Evolutionary conservation across 2,888 invertebrate species (phyloP).

Genomic region (Magallana nippona): DNA sequence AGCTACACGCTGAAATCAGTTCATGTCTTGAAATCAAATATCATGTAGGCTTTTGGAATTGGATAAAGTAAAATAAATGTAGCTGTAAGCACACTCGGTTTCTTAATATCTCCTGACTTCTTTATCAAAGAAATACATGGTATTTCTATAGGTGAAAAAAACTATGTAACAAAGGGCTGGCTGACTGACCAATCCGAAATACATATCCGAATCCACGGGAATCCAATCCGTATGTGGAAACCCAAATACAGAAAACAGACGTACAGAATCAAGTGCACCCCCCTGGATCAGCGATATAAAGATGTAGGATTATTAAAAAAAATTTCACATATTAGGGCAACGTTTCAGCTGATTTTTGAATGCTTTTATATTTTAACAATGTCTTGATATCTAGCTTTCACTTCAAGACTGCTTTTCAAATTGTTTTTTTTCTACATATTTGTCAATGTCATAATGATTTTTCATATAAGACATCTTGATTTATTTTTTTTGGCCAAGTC

Average conservation of each 20-base stretch:
- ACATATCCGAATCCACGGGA: conserved; percentile 66
- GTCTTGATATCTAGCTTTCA: too few relatives aligned
- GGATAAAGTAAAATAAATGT: neutral
- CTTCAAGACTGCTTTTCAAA: too few relatives aligned
- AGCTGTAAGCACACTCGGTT: too few relatives aligned
- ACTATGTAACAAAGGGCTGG: conserved; percentile 65
- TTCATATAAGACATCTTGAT: too few relatives aligned
- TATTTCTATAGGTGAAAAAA: conserved; percentile 57
- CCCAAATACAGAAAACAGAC: conserved; percentile 62
- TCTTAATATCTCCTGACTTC: neutral
- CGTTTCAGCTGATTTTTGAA: too few relatives aligned
- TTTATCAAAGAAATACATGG: neutral
- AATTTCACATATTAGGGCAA: too few relatives aligned
- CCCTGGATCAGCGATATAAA: conserved; percentile 65
- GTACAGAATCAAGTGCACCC: conserved; percentile 70
- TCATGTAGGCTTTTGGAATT: neutral
- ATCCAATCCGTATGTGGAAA: conserved; percentile 72
- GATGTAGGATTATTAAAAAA: too few relatives aligned
- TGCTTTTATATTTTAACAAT: too few relatives aligned
- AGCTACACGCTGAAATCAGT: too few relatives aligned
- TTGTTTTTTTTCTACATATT: too few relatives aligned
- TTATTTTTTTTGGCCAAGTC: too few relatives aligned
- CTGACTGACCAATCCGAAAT: conserved; percentile 68
- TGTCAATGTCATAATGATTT: too few relatives aligned
- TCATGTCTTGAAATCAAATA: neutral